A percentile compares a stretch with the other conserved stretches of the same genome.
Conservation (phyloP, 2,888 invertebrate species). For the Buathra laborator region DNA sequence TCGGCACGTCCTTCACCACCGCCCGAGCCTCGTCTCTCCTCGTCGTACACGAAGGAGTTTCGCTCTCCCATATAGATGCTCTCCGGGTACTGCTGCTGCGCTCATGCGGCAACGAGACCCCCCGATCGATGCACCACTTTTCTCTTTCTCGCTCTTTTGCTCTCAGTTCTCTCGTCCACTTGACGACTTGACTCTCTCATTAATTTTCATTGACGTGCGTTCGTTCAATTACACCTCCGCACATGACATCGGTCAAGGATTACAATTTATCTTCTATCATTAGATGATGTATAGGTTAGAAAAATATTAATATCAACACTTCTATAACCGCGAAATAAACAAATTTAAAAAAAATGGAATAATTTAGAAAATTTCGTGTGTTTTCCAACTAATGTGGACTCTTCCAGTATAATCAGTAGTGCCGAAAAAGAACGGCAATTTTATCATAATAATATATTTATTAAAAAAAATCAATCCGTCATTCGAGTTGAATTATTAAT, state of each 20-base stretch:
- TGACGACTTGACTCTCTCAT: constrained; percentile 56
- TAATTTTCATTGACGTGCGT: constrained; percentile 68
- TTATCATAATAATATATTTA: not conserved
- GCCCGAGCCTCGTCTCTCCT: constrained; percentile 27
- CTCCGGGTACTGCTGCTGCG: constrained; percentile 12
- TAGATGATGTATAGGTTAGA: constrained; percentile 3
- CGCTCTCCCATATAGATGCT: constrained; percentile 12
- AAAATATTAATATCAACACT: not conserved
- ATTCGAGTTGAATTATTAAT: not conserved
- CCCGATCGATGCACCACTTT: constrained; percentile 64
- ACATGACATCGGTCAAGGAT: constrained; percentile 41
- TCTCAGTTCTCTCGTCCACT: constrained; percentile 45
- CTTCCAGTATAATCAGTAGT: too few species aligned
- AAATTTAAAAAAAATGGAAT: not conserved
- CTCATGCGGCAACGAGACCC: constrained; percentile 28
- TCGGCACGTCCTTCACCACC: constrained; percentile 66
- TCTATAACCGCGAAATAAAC: not conserved
- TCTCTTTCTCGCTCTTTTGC: constrained; percentile 35
- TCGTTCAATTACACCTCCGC: constrained; percentile 26
- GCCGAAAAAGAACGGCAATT: too few species aligned
- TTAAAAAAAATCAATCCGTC: not conserved
- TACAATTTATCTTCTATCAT: constrained; percentile 39
- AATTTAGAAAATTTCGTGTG: too few species aligned
- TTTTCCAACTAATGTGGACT: too few species aligned
- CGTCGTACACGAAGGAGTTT: constrained; percentile 10